phyloP scores from a whole-genome alignment of 2,113 vertebrate species.

The Atlantisia rogersi region DNA sequence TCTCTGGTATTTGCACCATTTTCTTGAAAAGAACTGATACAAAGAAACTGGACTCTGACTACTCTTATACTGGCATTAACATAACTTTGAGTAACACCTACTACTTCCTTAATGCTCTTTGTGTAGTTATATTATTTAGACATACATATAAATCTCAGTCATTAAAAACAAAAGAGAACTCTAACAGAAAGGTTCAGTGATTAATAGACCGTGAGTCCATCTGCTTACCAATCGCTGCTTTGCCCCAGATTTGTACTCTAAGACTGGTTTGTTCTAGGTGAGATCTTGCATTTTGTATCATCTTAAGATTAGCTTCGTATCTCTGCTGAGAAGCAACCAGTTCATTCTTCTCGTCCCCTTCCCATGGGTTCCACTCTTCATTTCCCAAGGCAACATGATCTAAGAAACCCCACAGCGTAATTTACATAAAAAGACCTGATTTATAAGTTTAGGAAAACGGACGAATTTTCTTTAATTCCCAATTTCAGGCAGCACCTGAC shows the following conservation, averaged over 20 bases:
- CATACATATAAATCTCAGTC: not conserved
- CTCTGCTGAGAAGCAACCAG: constrained; percentile 77
- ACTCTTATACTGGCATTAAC: not conserved
- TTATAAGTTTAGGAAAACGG: accelerated
- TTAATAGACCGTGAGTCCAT: not conserved
- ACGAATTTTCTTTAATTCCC: accelerated
- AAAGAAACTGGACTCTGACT: not conserved
- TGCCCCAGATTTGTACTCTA: constrained; percentile 93
- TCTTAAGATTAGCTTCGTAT: constrained; percentile 80
- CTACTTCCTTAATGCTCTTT: not conserved
- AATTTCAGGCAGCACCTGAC: not conserved
- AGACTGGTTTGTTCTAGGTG: constrained; percentile 78
- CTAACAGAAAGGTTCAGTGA: not conserved
- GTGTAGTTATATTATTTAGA: not conserved
- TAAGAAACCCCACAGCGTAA: not conserved
- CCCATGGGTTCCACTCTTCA: constrained; percentile 96
- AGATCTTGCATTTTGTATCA: constrained; percentile 73
- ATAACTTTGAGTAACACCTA: not conserved
- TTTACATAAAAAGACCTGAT: not conserved
- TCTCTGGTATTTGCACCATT: not conserved
- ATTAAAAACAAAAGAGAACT: too few relatives aligned
- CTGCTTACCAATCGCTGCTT: constrained; percentile 93
- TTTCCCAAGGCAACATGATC: constrained; percentile 56
- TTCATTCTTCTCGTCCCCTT: constrained; percentile 85
- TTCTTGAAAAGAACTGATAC: not conserved